Conservation (phyloP, 1,140 invertebrate species). For the Ectropis grisescens region DNA sequence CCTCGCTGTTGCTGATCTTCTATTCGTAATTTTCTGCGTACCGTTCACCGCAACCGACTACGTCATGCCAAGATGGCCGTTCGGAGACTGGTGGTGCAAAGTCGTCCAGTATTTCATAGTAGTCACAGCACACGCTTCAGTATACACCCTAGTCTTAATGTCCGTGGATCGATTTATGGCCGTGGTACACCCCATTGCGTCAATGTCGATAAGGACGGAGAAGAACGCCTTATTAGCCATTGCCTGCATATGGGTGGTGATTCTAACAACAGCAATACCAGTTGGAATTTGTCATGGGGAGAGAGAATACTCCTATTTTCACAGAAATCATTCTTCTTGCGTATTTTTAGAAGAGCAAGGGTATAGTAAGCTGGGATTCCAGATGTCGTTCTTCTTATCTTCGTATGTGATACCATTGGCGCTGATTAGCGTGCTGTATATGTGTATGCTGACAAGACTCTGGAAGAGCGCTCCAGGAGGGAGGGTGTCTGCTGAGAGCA, state of each 20-base stretch:
- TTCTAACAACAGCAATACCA: slow-evolving; percentile 82
- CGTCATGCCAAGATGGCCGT: slow-evolving; percentile 90
- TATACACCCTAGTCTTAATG: slow-evolving; percentile 96
- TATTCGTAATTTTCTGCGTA: slow-evolving; percentile 96
- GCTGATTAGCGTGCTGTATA: slow-evolving; percentile 91
- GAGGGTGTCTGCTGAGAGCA: slow-evolving; percentile 74
- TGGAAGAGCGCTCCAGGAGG: slow-evolving; percentile 88
- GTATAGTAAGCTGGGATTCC: slow-evolving; percentile 80
- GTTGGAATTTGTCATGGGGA: slow-evolving; percentile 86
- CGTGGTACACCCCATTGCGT: slow-evolving; percentile 93
- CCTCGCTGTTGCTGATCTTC: slow-evolving; percentile 89
- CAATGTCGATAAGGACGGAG: slow-evolving; percentile 90
- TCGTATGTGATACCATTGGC: slow-evolving; percentile 88
- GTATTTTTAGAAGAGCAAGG: slow-evolving; percentile 76
- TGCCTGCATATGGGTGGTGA: slow-evolving; percentile 84
- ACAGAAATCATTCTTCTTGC: slow-evolving; percentile 75
- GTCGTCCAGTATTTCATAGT: slow-evolving; percentile 83
- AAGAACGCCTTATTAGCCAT: slow-evolving; percentile 86
- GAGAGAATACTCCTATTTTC: slow-evolving; percentile 74
- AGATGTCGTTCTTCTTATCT: slow-evolving; percentile 87
- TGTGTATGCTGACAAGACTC: slow-evolving; percentile 89
- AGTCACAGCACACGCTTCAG: slow-evolving; percentile 93
- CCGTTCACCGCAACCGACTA: slow-evolving; percentile 94
- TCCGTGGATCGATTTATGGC: slow-evolving; percentile 95
- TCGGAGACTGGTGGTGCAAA: slow-evolving; percentile 92